Base-by-base conservation (phyloP, 2,888 invertebrate species). In the Hydraecia micacea region DNA sequence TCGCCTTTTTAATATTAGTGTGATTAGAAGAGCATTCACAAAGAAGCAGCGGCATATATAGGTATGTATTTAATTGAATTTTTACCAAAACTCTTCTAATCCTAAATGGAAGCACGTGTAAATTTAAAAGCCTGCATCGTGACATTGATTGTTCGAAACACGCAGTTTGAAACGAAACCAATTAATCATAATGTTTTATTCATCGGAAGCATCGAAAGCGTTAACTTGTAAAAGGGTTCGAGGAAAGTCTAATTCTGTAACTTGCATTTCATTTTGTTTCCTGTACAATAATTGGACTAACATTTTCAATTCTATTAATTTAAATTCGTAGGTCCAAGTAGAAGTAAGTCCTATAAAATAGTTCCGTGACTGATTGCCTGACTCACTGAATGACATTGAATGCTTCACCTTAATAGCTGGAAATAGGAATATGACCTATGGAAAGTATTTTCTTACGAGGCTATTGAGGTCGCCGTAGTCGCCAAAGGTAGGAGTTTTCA, bases 391-490 rank as follows among this genome's bases (percentile, higher is more conserved):
- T 49, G 28, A 60, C 7, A 36, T 36, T 77, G n/a, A 55, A 55
- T 55, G 65, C 42, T 63, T 65, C n/a, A 36, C 8, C 15, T 25
- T 25, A n/a, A 36, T 28, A 66, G 55, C 28, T 58, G 8, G 55
- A 66, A 77, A 39, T 77, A 28, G 32, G 32, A 75, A 32, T 32
- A 36, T 46, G 52, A 77, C 15, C 32, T 55, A 36, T 65, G n/a
- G 21, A 55, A 46, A 55, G 18, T 55, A 55, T n/a, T 55, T 55
- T 55, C n/a, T n/a, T n/a, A 55, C 55, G n/a, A 55, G 9, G 11
- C 4, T 55, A 55, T n/a, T 55, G 4, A 11, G 55, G 11, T 55
- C 55, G 11, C 3, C 25, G 4, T 55, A 55, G 2, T 25, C 25
- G 55, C 25, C 25, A 55, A 25, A 55, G 9, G 9, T 0, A 55